Conservation (phyloP, 2,113 vertebrate genomes). For the Dasypus novemcinctus region DNA sequence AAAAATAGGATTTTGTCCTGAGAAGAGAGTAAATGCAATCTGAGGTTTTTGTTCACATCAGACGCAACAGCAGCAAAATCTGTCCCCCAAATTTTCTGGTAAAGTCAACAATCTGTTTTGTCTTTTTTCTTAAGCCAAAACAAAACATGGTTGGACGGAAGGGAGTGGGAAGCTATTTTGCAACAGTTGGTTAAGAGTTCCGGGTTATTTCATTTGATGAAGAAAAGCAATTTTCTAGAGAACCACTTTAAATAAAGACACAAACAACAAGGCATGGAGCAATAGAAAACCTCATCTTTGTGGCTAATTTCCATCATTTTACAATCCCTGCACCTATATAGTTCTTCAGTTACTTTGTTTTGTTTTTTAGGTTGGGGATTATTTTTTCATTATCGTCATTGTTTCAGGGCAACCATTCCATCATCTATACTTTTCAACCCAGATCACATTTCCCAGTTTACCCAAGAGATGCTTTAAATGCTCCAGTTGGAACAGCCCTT, state of each 20-base stretch:
- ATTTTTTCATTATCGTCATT: not conserved
- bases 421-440: slow-evolving; percentile 41
- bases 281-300: not conserved
- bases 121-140: slow-evolving; percentile 53
- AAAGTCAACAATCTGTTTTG: slow-evolving; percentile 55
- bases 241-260: slow-evolving; percentile 45
- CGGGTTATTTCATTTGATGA: not conserved
- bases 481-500: slow-evolving; percentile 3
- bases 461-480: slow-evolving; percentile 56
- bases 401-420: slow-evolving; percentile 6
- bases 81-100: slow-evolving; percentile 47
- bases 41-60: slow-evolving; percentile 51
- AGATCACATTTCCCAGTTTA: slow-evolving; percentile 69
- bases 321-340: not conserved
- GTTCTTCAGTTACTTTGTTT: not conserved
- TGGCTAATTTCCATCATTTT: not conserved
- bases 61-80: slow-evolving; percentile 45
- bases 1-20: slow-evolving; percentile 45
- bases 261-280: not conserved
- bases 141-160: slow-evolving; percentile 40
- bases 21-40: slow-evolving; percentile 53
- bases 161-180: slow-evolving; percentile 5
- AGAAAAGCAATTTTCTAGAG: slow-evolving; percentile 37
- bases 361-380: not conserved
- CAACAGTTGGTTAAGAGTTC: slow-evolving; percentile 32